These are phyloP conservation scores for rat (Rattus norvegicus) DNA, from an alignment of 2,113 vertebrate species.

Conservation along the genomic window GRCr8 NC_086019.1:74633001-74633500, in stretches of 20 bases:
- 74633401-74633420: background rate
- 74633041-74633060: background rate
- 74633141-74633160: background rate
- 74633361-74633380: conserved; percentile 1
- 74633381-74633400: conserved; percentile 3
- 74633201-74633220: too few species aligned
- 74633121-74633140: background rate
- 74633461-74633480: background rate
- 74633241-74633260: background rate
- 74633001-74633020: background rate
- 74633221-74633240: background rate
- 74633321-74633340: background rate
- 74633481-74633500: background rate
- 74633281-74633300: background rate
- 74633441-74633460: background rate
- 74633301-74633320: background rate
- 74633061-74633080: background rate
- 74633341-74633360: conserved; percentile 3
- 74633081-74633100: background rate
- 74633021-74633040: background rate
- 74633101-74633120: background rate
- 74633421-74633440: background rate
- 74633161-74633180: background rate
- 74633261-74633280: background rate
- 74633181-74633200: background rate